Percentiles rank a stretch among this genome's conserved stretches.
Conservation (phyloP, 2,797 vertebrate species). For the Holocentrus rufus region DNA sequence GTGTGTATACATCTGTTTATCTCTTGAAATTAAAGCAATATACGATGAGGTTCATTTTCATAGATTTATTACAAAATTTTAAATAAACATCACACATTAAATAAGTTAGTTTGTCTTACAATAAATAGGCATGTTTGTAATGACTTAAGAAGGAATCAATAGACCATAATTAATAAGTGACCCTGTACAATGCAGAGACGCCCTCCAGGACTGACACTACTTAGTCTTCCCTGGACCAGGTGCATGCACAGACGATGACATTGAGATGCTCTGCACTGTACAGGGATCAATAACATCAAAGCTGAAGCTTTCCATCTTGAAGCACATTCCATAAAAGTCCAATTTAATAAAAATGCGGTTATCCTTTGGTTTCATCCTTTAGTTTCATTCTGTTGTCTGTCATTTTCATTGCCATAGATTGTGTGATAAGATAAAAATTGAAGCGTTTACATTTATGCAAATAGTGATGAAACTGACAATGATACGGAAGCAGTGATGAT, state of each 20-base stretch:
- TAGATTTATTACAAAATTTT: constrained; percentile 57
- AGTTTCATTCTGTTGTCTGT: too few relatives aligned
- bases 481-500: background rate
- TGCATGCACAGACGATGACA: background rate
- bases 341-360: too few relatives aligned
- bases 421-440: background rate
- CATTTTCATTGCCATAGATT: too few relatives aligned
- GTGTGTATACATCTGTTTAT: background rate
- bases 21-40: constrained; percentile 21
- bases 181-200: background rate
- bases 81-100: constrained; percentile 47
- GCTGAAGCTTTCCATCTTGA: background rate
- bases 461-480: too few relatives aligned
- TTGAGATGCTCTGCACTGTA: background rate
- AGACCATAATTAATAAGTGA: constrained; percentile 1
- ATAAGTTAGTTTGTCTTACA: constrained; percentile 65
- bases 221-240: too few relatives aligned
- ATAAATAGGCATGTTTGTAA: constrained; percentile 59
- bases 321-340: too few relatives aligned
- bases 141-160: too few relatives aligned
- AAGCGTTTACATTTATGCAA: background rate
- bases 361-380: too few relatives aligned
- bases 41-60: background rate
- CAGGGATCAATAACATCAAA: background rate
- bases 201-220: too few relatives aligned